phyloP scores from a whole-genome alignment of 2,888 invertebrate genomes.

The Ophioninae sp. region DNA sequence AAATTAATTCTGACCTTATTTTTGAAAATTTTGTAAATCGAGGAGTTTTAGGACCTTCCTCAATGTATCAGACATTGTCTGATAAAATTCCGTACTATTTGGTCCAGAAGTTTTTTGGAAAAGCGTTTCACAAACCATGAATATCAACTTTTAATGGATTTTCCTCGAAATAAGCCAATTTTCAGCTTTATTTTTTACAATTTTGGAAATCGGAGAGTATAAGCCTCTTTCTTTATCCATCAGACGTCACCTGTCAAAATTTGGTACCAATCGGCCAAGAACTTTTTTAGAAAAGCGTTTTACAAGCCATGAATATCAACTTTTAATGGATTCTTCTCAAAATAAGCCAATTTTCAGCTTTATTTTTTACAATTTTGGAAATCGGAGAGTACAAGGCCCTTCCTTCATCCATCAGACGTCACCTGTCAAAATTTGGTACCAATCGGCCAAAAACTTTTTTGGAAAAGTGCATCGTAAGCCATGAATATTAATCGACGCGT shows the following conservation, averaged over 20 bases:
- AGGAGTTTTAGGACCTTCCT: neutral
- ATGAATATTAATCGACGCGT: neutral
- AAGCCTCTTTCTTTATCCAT: neutral
- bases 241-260: neutral
- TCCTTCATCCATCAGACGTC: neutral
- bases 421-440: neutral
- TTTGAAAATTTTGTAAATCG: neutral
- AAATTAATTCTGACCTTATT: neutral
- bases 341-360: too few species aligned
- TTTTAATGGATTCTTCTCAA: too few species aligned
- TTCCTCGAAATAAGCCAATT: too few species aligned
- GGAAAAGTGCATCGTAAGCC: neutral
- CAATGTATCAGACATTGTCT: neutral
- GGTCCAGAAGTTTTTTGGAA: neutral
- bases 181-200: too few species aligned
- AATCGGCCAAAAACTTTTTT: neutral
- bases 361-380: too few species aligned
- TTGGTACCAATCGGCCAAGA: neutral
- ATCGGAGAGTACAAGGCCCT: neutral
- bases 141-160: neutral
- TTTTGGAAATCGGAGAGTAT: too few species aligned
- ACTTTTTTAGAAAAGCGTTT: neutral
- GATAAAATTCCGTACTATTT: neutral
- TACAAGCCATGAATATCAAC: neutral
- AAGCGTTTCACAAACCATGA: neutral